Base-by-base conservation (phyloP, 2,113 vertebrate species). In the Gallinago undulata region DNA sequence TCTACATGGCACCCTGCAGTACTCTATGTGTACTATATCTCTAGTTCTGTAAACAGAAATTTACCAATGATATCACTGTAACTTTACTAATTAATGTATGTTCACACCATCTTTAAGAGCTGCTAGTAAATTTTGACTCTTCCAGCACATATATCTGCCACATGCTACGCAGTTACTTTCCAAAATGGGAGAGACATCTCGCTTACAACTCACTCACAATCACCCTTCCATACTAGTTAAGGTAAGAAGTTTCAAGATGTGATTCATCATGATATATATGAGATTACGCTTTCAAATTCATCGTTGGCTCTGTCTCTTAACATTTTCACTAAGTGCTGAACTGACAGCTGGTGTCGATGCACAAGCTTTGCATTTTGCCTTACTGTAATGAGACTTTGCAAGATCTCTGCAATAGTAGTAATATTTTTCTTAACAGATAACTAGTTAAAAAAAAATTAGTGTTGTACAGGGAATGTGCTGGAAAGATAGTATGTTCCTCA, bases 261-360 rank as follows among this genome's bases (percentile, higher is more conserved):
- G 93, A 96, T 96, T 97, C 89, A 92, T 87, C 89, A 37, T 81
- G 81, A 93, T 94, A 94, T 94, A 96, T 95, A 93, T 96, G 89
- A 96, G 87, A 94, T 97, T 96, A 96, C 24, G 48, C 63, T 96
- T 91, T 96, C 85, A 95, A 91, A 97, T 95, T 97, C 86, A 95
- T 97, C 70, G 55, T 96, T 97, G 85, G 72, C 86, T 96, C 62
- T 64, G 73, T 78, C 86, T 96, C 79, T 94, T 95, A 97, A 41
- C 77, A 86, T 96, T 97, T 97, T 87, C 83, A 93, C 81, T 91
- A 96, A 96, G 96, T 94, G 90, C 87, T 97, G 96, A 97, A 84
- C 87, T 97, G 97, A 95, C 91, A 97, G 84, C 93, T 96, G 95
- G 19, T 94, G 91, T 97, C 92, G 84, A 39, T 76, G 64, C 77